A percentile compares a stretch with the other conserved stretches of the same genome.
Conservation (phyloP, 2,113 vertebrate genomes). For the Apteryx owenii region DNA sequence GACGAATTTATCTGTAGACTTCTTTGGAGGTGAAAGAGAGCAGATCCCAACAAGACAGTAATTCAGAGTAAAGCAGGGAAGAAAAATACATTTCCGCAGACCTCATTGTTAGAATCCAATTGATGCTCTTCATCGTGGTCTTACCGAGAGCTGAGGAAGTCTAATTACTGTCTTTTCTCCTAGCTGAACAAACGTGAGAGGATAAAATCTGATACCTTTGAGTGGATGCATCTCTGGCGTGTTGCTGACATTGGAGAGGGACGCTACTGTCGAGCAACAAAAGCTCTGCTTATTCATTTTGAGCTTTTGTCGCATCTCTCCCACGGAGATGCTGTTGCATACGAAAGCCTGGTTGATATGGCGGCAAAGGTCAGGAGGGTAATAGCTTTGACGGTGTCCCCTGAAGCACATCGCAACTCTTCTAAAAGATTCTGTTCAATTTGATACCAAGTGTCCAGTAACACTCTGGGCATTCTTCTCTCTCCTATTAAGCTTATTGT, state of each 20-base stretch:
- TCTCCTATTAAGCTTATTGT: not conserved
- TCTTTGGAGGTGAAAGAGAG: not conserved
- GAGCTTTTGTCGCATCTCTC: conserved; percentile 5
- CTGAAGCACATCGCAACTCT: conserved; percentile 23
- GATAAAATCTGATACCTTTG: conserved; percentile 21
- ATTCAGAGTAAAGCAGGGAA: not conserved
- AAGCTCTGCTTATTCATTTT: conserved; percentile 1
- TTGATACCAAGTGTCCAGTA: not conserved
- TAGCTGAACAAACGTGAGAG: not conserved
- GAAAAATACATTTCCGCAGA: not conserved
- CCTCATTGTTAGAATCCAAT: not conserved
- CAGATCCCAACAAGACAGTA: not conserved
- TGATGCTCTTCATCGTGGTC: not conserved
- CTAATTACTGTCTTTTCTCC: not conserved
- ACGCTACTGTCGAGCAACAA: not conserved
- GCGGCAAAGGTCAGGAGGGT: conserved; percentile 7
- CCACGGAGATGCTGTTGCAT: not conserved
- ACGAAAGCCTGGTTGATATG: not conserved
- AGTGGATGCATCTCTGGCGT: not conserved
- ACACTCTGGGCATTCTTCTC: conserved; percentile 8
- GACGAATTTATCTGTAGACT: not conserved
- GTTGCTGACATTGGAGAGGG: not conserved
- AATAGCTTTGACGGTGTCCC: conserved; percentile 2
- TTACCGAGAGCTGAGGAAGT: not conserved
- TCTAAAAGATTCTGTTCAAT: not conserved